Conservation (phyloP, 2,888 invertebrate species). For the Lasiommata megera region DNA sequence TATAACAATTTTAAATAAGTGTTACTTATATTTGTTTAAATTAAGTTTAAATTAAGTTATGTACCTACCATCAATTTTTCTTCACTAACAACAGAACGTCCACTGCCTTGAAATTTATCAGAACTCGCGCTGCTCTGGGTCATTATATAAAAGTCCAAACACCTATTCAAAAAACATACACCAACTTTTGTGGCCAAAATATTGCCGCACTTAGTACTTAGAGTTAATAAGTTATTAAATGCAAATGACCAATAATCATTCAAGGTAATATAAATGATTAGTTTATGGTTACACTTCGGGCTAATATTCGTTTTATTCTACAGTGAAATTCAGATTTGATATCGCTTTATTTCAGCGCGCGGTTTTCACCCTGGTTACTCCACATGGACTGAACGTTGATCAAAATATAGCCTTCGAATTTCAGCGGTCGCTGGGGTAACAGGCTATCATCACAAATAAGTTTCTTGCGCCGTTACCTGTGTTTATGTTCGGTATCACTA, state of each 20-base stretch:
- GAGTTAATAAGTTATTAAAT: background rate
- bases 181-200: background rate
- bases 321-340: background rate
- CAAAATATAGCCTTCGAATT: slow-evolving; percentile 66
- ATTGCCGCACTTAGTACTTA: background rate
- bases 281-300: background rate
- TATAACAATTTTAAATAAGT: too few relatives aligned
- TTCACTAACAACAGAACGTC: slow-evolving; percentile 65
- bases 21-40: too few relatives aligned
- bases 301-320: background rate
- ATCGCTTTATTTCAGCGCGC: slow-evolving; percentile 11
- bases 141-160: slow-evolving; percentile 53
- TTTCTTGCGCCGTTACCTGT: slow-evolving; percentile 54
- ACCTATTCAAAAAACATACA: background rate
- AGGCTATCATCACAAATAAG: slow-evolving; percentile 73
- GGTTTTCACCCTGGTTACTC: slow-evolving; percentile 31
- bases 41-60: too few relatives aligned
- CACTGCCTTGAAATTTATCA: slow-evolving; percentile 59
- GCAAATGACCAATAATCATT: background rate
- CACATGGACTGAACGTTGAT: slow-evolving; percentile 68
- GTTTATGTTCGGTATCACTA: background rate
- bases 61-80: slow-evolving; percentile 69
- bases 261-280: background rate
- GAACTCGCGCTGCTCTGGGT: slow-evolving; percentile 63
- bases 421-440: slow-evolving; percentile 68